A percentile compares a stretch with the other conserved stretches of the same genome.
These are phyloP conservation scores for Phasia obesa DNA, from an alignment of 2,888 invertebrate species.

Conservation along the genomic window DNA sequence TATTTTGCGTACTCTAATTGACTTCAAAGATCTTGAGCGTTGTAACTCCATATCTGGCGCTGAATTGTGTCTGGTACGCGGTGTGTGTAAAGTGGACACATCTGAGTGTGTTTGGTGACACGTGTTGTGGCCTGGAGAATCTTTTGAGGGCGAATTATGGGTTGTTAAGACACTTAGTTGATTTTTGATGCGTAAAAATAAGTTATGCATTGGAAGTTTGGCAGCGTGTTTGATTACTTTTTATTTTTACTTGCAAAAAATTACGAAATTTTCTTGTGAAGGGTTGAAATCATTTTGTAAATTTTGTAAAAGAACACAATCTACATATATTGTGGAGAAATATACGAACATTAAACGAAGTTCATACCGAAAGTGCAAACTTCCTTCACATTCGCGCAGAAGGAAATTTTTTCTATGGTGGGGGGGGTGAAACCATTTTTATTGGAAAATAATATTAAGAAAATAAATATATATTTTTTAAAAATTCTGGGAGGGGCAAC, in stretches of 20 bases:
- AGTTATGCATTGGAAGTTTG: conserved; percentile 69
- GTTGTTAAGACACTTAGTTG: conserved; percentile 71
- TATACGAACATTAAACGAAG: no score
- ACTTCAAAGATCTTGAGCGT: conserved; percentile 76
- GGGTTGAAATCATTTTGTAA: no score
- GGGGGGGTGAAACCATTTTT: no score
- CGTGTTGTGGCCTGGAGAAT: conserved; percentile 52
- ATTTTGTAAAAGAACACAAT: no score
- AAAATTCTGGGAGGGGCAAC: no score
- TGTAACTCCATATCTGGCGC: conserved; percentile 76
- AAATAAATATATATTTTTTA: no score
- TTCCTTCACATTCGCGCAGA: no score
- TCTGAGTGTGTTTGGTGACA: conserved; percentile 22
- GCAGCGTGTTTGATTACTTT: not conserved
- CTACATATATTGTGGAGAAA: no score
- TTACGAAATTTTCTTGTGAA: no score
- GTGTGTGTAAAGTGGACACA: conserved; percentile 13
- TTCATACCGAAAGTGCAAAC: no score
- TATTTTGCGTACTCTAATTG: conserved; percentile 76
- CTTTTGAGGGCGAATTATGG: conserved; percentile 44
- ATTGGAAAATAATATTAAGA: no score
- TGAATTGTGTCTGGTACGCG: conserved; percentile 47
- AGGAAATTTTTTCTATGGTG: no score
- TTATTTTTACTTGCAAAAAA: not conserved
- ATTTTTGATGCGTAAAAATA: conserved; percentile 72